Evolutionary conservation across 2,797 vertebrate species (phyloP).

Genomic region (Poeciliopsis infans): DNA sequence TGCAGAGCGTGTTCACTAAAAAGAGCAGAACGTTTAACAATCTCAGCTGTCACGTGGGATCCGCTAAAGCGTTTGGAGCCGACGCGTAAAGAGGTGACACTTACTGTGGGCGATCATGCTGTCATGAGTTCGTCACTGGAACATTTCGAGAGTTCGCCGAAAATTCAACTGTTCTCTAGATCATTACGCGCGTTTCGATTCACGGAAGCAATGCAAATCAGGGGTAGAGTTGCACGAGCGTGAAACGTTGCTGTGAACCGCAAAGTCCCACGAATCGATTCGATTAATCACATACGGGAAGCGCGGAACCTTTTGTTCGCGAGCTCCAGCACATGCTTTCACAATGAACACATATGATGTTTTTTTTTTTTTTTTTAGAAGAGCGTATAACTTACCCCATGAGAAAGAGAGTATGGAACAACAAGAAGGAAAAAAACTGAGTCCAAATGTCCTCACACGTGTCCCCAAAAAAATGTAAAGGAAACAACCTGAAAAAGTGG

Average conservation of each 20-base stretch:
- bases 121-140: slow-evolving; percentile 13
- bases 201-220: neutral
- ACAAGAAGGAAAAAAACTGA: slow-evolving; percentile 24
- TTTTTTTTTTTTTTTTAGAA: neutral
- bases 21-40: slow-evolving; percentile 33
- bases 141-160: neutral
- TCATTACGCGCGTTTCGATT: neutral
- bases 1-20: slow-evolving; percentile 49
- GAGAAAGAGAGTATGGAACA: slow-evolving; percentile 55
- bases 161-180: neutral
- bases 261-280: neutral
- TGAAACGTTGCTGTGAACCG: neutral
- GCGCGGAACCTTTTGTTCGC: slow-evolving; percentile 36
- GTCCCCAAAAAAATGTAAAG: slow-evolving; percentile 11
- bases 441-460: slow-evolving; percentile 61
- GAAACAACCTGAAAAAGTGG: slow-evolving; percentile 15
- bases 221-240: too few species aligned
- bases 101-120: neutral
- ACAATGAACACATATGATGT: neutral
- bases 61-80: neutral
- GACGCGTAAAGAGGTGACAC: neutral
- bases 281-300: neutral
- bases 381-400: slow-evolving; percentile 78
- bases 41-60: slow-evolving; percentile 28
- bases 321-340: slow-evolving; percentile 20